Conservation (phyloP, 1,140 invertebrate genomes). For the Acyrthosiphon pisum region DNA sequence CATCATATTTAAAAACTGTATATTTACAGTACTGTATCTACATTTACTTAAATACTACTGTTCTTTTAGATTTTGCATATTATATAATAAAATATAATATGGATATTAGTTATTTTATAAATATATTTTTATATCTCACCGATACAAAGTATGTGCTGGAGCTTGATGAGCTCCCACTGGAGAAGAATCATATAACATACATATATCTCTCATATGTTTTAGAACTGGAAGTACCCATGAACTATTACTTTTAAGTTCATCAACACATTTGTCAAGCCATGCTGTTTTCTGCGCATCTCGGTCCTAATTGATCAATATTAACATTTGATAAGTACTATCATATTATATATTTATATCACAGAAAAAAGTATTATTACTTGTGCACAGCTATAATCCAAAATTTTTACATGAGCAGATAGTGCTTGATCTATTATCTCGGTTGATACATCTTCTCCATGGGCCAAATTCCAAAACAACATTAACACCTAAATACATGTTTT, state of each 20-base stretch:
- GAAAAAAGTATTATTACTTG: slow-evolving; percentile 64
- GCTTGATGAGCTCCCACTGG: slow-evolving; percentile 63
- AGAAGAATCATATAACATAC: slow-evolving; percentile 88
- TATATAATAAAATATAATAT: not conserved
- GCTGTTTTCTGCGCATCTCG: slow-evolving; percentile 94
- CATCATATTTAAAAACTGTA: not conserved
- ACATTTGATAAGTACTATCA: slow-evolving; percentile 90
- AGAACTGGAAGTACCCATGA: slow-evolving; percentile 93
- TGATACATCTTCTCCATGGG: slow-evolving; percentile 93
- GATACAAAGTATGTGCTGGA: slow-evolving; percentile 25
- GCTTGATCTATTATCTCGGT: slow-evolving; percentile 98
- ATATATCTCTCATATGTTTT: slow-evolving; percentile 96
- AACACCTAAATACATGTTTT: slow-evolving; percentile 72
- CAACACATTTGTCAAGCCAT: slow-evolving; percentile 95
- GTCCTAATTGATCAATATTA: slow-evolving; percentile 69
- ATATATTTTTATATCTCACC: slow-evolving; percentile 19
- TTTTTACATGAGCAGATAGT: slow-evolving; percentile 93
- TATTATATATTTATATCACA: slow-evolving; percentile 66
- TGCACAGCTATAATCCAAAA: slow-evolving; percentile 96
- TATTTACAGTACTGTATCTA: no score
- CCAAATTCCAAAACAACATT: slow-evolving; percentile 95
- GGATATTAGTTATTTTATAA: not conserved
- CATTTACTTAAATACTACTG: not conserved
- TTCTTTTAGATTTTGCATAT: not conserved
- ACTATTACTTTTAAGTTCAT: slow-evolving; percentile 87